Conservation (phyloP, 2,113 vertebrate species). For the Pelvicachromis taeniatus region DNA sequence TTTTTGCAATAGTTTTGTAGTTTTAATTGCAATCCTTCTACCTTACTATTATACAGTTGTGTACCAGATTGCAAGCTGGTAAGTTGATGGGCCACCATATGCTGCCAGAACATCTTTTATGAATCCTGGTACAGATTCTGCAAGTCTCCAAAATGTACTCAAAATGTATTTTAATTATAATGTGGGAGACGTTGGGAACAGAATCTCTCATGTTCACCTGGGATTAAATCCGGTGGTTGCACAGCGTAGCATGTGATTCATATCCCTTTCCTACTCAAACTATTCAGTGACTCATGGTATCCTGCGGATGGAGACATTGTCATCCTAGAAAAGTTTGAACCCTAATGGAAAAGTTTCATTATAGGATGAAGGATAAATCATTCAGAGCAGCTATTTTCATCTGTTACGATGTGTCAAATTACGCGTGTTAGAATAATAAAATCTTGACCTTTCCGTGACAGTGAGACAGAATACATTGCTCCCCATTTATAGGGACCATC, state of each 20-base stretch:
- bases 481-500: accelerated
- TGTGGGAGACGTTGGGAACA: neutral
- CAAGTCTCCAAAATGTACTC: neutral
- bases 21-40: neutral
- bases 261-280: neutral
- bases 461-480: neutral
- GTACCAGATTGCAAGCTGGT: neutral
- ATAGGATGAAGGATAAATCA: neutral
- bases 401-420: neutral
- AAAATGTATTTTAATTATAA: neutral
- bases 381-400: neutral
- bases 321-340: neutral
- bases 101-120: neutral
- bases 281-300: neutral
- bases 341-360: neutral
- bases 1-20: neutral
- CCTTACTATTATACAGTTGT: neutral
- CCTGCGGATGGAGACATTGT: neutral
- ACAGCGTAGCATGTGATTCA: neutral
- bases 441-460: neutral
- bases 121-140: neutral
- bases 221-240: neutral
- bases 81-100: neutral
- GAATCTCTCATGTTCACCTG: neutral
- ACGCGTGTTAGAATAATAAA: neutral